Conservation (phyloP, 2,797 vertebrate genomes). For the Luscinia megarhynchos region DNA sequence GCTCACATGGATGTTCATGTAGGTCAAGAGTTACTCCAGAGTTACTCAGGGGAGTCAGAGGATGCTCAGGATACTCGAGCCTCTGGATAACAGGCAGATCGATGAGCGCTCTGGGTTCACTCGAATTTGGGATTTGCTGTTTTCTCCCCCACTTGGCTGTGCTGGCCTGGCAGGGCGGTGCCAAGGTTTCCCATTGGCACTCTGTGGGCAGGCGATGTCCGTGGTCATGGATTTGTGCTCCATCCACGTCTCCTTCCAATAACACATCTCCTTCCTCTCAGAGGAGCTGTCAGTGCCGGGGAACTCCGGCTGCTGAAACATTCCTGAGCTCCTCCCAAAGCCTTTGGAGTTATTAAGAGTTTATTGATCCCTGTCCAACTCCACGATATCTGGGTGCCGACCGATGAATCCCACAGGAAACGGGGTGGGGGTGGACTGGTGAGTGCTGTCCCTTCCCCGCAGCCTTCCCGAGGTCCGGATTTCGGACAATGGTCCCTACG, state of each 20-base stretch:
- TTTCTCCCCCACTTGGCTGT: background rate
- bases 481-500: constrained; percentile 91
- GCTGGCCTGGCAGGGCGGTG: rapidly evolving
- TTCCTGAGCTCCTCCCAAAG: constrained; percentile 65
- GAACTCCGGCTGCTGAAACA: constrained; percentile 70
- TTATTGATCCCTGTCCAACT: constrained; percentile 65
- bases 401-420: background rate
- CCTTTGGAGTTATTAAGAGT: constrained; percentile 74
- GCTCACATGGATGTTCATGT: background rate
- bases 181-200: rapidly evolving
- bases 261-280: constrained; percentile 64
- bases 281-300: constrained; percentile 62
- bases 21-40: background rate
- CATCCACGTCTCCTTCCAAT: constrained; percentile 8
- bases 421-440: background rate
- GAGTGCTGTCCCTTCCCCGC: background rate
- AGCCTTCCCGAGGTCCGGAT: constrained; percentile 94
- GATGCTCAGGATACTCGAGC: background rate
- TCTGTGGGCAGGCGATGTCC: rapidly evolving
- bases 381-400: background rate
- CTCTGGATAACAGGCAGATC: rapidly evolving
- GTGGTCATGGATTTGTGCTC: background rate
- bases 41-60: background rate
- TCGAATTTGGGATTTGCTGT: background rate
- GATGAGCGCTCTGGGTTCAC: rapidly evolving